Base-by-base conservation (phyloP, 2,797 vertebrate genomes). In the Acanthiza pusilla region DNA sequence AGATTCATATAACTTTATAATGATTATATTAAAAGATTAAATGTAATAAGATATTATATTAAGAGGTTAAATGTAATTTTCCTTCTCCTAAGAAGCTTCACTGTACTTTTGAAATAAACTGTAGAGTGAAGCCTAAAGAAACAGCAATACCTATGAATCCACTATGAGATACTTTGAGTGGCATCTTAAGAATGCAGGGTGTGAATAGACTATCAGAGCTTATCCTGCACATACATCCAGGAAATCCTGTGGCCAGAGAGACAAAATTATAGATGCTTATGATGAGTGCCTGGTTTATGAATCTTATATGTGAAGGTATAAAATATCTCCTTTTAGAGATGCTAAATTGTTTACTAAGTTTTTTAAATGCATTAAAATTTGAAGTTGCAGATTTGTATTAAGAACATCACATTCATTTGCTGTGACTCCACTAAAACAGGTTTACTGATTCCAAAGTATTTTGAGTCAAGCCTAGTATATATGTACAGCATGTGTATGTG, bases 31-130 rank as follows among this genome's bases (percentile, higher is more conserved):
- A 48, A 25, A 13, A 79, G 42, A 75, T 88, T 81, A 92, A 90
- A 87, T 80, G 25, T 75, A 71, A 27, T 85, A 19, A 45, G 43
- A 45, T 45, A 48, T 25, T 48, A 48, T 25, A 48, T 25, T 25
- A 48, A 48, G 23, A 79, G 43, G 73, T 88, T 81, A 92, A 90
- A 87, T 80, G 22, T 75, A 71, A 27, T 85, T 94, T 87, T 88
- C 74, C 30, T 58, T 86, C 57, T 93, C 54, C 72, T 74, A 63
- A 54, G 48, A 86, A 94, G n/a, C 77, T 86, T 86, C 48, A 58
- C 16, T 6, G 1, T 73, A 61, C 36, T 87, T 95, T 86, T 62
- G 57, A 93, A 90, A 90, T 5, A 5, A 91, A 68, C 57, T 75
- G 30, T 19, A 83, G 38, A 91, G n/a, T 72, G 65, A 78, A 91